A percentile compares a stretch with the other conserved stretches of the same genome.
phyloP scores from a whole-genome alignment of 2,888 invertebrate species.

The Biston betularia region DNA sequence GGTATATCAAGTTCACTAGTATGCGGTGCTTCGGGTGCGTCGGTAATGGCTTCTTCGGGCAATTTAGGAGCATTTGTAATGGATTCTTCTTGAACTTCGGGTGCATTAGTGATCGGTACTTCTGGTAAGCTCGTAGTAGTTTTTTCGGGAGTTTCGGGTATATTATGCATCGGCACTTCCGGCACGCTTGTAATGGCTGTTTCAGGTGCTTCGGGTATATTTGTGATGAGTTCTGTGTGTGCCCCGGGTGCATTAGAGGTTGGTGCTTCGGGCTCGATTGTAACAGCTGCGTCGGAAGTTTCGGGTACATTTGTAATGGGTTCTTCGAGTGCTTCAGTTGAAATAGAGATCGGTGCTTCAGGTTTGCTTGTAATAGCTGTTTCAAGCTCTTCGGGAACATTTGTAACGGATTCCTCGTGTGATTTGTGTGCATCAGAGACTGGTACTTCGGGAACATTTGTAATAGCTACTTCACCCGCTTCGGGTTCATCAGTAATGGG shows the following conservation, averaged over 20 bases:
- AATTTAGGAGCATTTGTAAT: neutral
- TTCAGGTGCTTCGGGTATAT: neutral
- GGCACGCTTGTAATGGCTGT: neutral
- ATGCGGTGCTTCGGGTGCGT: neutral
- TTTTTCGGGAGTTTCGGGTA: neutral
- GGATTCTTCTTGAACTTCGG: neutral
- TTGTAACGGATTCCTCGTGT: neutral
- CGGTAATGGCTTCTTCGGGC: neutral
- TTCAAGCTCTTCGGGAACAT: slow-evolving; percentile 8
- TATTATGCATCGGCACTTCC: neutral
- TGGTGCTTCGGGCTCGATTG: neutral
- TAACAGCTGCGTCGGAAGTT: neutral
- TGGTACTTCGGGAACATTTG: neutral
- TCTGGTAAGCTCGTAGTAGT: slow-evolving; percentile 43
- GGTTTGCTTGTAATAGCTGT: neutral
- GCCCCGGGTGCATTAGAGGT: neutral
- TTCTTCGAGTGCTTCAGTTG: slow-evolving; percentile 8
- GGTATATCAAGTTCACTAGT: neutral
- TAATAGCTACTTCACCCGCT: neutral
- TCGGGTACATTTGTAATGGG: neutral
- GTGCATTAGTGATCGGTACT: slow-evolving; percentile 19
- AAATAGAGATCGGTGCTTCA: neutral
- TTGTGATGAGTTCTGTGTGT: neutral
- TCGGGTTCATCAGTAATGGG: slow-evolving; percentile 1
- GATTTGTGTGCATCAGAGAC: neutral